phyloP scores from a whole-genome alignment of 1,140 invertebrate genomes.

The Drosophila micromelanica region DNA sequence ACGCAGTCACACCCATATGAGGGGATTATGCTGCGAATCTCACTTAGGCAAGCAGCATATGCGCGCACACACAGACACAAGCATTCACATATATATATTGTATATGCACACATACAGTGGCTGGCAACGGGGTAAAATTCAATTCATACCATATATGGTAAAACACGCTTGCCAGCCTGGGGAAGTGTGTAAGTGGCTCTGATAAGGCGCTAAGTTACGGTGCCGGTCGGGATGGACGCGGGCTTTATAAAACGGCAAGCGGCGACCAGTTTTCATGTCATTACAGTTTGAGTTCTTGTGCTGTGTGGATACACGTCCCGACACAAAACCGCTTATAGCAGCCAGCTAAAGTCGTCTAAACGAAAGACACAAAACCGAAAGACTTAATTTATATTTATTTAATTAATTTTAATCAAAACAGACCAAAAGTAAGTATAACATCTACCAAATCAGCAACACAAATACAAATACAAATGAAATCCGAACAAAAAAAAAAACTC shows the following conservation, averaged over 20 bases:
- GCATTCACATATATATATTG: neutral
- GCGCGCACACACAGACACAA: constrained; percentile 16
- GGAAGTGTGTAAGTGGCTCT: constrained; percentile 63
- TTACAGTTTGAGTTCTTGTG: constrained; percentile 84
- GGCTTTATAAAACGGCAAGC: constrained; percentile 77
- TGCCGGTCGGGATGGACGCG: constrained; percentile 46
- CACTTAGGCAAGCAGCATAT: constrained; percentile 25
- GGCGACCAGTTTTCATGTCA: constrained; percentile 83
- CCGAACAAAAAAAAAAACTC: constrained; percentile 12
- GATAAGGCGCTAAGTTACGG: constrained; percentile 65
- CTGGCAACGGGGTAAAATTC: constrained; percentile 52
- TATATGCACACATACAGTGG: constrained; percentile 14
- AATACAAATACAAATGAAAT: constrained; percentile 8
- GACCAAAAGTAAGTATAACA: constrained; percentile 81
- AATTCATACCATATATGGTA: constrained; percentile 84
- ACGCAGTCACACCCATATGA: constrained; percentile 34
- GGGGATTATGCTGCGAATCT: constrained; percentile 37
- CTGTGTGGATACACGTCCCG: constrained; percentile 79
- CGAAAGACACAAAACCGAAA: constrained; percentile 77
- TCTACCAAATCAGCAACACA: constrained; percentile 13
- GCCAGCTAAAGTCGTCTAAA: constrained; percentile 71
- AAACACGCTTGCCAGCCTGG: constrained; percentile 67
- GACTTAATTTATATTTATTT: constrained; percentile 84
- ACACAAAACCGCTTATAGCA: constrained; percentile 73
- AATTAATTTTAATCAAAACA: constrained; percentile 82